A percentile compares a stretch with the other conserved stretches of the same genome.
These are phyloP conservation scores for Leptoclinus maculatus DNA, from an alignment of 2,797 vertebrate species.

Conservation along the genomic window DNA sequence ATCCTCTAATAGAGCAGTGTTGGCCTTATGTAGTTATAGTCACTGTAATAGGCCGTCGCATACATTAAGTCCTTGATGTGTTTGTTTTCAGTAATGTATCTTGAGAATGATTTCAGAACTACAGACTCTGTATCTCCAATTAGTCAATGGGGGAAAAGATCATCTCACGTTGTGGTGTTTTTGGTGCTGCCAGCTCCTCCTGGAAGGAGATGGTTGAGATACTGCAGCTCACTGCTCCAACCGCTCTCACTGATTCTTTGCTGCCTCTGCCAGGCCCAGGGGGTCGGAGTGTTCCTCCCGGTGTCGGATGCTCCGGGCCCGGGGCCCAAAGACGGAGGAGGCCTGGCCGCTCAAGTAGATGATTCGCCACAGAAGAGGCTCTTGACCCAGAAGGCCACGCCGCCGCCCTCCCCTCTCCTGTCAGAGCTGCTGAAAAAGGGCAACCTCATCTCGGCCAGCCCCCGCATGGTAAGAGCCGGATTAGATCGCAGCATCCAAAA, in stretches of 20 bases:
- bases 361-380: slow-evolving; percentile 98
- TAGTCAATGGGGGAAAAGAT: neutral
- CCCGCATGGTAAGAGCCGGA: slow-evolving; percentile 78
- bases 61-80: neutral
- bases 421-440: slow-evolving; percentile 99
- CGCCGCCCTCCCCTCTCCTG: slow-evolving; percentile 96
- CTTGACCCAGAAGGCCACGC: slow-evolving; percentile 94
- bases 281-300: slow-evolving; percentile 89
- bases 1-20: neutral
- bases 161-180: slow-evolving; percentile 7
- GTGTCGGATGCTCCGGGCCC: slow-evolving; percentile 83
- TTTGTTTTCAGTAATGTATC: neutral
- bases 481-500: neutral
- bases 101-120: neutral
- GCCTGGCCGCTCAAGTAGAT: slow-evolving; percentile 90
- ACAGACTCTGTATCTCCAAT: neutral
- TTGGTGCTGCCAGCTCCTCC: neutral
- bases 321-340: slow-evolving; percentile 87
- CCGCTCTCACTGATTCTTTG: slow-evolving; percentile 53
- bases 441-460: slow-evolving; percentile 95
- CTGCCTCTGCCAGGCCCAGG: slow-evolving; percentile 84
- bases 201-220: neutral
- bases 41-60: neutral
- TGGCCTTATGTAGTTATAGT: neutral
- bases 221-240: neutral